These are phyloP conservation scores for Anoncus sp. DNA, from an alignment of 2,888 invertebrate genomes.

Conservation along the genomic window DNA sequence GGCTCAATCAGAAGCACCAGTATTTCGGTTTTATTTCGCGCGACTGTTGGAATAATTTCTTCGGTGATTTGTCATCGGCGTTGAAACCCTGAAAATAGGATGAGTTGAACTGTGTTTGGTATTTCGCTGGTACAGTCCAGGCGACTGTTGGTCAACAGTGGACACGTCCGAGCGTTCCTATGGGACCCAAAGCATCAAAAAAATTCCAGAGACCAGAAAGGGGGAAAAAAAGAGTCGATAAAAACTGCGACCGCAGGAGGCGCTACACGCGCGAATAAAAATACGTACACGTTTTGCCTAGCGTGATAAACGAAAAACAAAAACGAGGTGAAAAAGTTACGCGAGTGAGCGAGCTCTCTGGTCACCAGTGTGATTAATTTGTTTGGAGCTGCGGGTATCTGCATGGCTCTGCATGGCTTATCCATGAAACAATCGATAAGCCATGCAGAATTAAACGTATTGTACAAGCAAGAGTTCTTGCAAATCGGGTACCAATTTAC, in stretches of 20 bases:
- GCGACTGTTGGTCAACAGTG: constrained; percentile 27
- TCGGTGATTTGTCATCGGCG: constrained; percentile 58
- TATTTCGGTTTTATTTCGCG: constrained; percentile 34
- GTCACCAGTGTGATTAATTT: constrained; percentile 56
- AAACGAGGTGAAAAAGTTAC: constrained; percentile 30
- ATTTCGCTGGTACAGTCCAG: neutral
- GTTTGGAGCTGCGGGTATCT: constrained; percentile 36
- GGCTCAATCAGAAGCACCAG: neutral
- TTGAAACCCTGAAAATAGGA: constrained; percentile 23
- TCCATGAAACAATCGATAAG: constrained; percentile 29
- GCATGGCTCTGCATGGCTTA: no score
- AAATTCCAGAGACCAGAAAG: constrained; percentile 18
- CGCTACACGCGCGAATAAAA: constrained; percentile 37
- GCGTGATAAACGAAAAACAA: constrained; percentile 56
- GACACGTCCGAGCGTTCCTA: constrained; percentile 28
- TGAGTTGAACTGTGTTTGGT: constrained; percentile 30
- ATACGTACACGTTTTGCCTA: constrained; percentile 39
- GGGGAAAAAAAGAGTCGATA: constrained; percentile 17
- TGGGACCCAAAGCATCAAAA: constrained; percentile 41
- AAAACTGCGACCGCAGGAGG: constrained; percentile 20
- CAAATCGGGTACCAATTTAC: constrained; percentile 19
- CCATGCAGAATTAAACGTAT: constrained; percentile 17
- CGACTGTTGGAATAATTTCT: constrained; percentile 49
- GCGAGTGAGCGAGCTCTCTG: constrained; percentile 24
- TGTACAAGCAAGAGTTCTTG: constrained; percentile 24